Base-by-base conservation (phyloP, 2,888 invertebrate species). In the Branchipolynoe longqiensis region DNA sequence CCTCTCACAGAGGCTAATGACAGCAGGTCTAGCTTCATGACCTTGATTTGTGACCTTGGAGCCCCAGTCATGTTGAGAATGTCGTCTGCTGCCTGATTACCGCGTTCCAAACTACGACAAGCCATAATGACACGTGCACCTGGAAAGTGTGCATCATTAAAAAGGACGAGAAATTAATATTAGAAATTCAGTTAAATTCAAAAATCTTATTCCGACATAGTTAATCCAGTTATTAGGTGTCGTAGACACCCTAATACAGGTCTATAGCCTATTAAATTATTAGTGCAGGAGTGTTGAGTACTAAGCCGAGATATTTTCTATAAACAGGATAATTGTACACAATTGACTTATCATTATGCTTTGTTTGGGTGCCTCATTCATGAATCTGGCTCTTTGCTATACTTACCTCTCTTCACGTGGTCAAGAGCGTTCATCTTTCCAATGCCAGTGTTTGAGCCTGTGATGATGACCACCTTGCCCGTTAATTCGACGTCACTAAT, bases 1-100 rank as follows among this genome's bases (percentile, higher is more conserved):
- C 95, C 94, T 91, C 95, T 95, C 14, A 97, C 95, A 0, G 97
- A 97, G 69, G 95, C 94, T 40, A 97, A 94, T 0, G 96, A 96
- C 6, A 96, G 95, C 2, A 98, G 94, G 93, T 97, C 96, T 86
- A 97, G 92, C 90, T 96, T 95, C 95, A 96, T 96, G 0, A 96
- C 96, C 88, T 96, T 95, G 94, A 96, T 92, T 92, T 96, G 36
- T 62, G 59, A 83, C 6, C 58, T 84, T 14, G 38, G 28, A 6
- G 41, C 86, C 12, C 85, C 85, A 8, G 86, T 86, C 22, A 33
- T 28, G 18, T 83, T 82, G 36, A 54, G 28, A 28, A 87, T 85
- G 38, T 88, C 87, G 1, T 78, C 64, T 22, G 62, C 82, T 12
- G 88, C 87, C 8, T 22, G 38, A 6, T 85, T n/a, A 14, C 83